Percentiles rank a stretch among this genome's conserved stretches.
Conservation (phyloP, 1,140 invertebrate species). For the Macrobrachium nipponense region DNA sequence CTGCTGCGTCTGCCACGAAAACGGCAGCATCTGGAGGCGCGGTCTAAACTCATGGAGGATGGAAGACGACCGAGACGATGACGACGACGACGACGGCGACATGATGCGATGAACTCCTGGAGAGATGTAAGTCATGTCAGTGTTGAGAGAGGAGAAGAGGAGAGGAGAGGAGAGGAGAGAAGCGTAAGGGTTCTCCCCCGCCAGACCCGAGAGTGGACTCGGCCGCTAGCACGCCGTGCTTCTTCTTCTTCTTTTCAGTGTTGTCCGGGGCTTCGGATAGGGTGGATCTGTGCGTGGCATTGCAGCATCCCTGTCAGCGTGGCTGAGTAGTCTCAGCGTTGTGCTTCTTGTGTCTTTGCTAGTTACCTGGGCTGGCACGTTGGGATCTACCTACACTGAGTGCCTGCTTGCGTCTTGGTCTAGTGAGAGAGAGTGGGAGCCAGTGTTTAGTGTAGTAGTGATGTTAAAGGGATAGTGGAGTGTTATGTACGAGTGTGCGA, state of each 20-base stretch:
- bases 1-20: too few relatives aligned
- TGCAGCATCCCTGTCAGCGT: slow-evolving; percentile 56
- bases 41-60: too few relatives aligned
- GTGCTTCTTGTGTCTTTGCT: slow-evolving; percentile 48
- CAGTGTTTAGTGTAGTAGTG: slow-evolving; percentile 53
- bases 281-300: slow-evolving; percentile 53
- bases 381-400: slow-evolving; percentile 32
- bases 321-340: slow-evolving; percentile 54
- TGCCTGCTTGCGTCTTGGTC: slow-evolving; percentile 24
- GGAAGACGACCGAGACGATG: too few relatives aligned
- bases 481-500: slow-evolving; percentile 59
- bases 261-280: slow-evolving; percentile 47
- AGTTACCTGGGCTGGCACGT: slow-evolving; percentile 39
- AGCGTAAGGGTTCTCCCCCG: slow-evolving; percentile 47
- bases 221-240: slow-evolving; percentile 52
- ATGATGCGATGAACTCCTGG: too few relatives aligned
- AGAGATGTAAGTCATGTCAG: neutral
- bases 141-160: neutral
- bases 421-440: slow-evolving; percentile 19
- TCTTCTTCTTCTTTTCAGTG: slow-evolving; percentile 25
- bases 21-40: too few relatives aligned
- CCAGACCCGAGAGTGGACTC: slow-evolving; percentile 44
- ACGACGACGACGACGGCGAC: too few relatives aligned
- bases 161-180: slow-evolving; percentile 17
- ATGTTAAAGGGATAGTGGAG: slow-evolving; percentile 55